Evolutionary conservation across 2,797 vertebrate genomes (phyloP), one percentile per base, ranked within the genome.

Genomic region (Arctocebus calabarensis): DNA sequence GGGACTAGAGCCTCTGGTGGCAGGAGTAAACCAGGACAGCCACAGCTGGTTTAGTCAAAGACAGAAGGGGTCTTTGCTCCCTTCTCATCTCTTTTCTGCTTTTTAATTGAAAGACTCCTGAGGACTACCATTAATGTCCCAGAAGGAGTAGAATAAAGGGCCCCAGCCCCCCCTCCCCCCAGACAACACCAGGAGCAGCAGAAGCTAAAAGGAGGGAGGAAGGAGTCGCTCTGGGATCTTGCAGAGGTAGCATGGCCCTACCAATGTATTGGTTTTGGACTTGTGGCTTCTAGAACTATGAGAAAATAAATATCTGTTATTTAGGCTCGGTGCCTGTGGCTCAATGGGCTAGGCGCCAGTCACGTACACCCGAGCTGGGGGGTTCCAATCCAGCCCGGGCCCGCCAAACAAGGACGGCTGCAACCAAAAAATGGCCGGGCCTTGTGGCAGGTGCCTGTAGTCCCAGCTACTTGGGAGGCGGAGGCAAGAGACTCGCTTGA

Each of bases 1-100:
- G 3, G 43, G 52, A 23, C 10, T 20, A 0, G 4, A 45, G 34
- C 25, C 20, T 25, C n/a, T 34, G 14, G 8, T 14, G 1, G 0
- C 23, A 23, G 25, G 52, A 32, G 20, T 16, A 52, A 64, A 22
- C 22, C 4, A 4, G 48, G 43, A 9, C 83, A 45, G 19, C n/a
- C 0, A n/a, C n/a, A n/a, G n/a, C 43, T 8, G 1, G 8, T 45
- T n/a, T n/a, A n/a, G n/a, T n/a, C n/a, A n/a, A n/a, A n/a, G n/a
- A n/a, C n/a, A n/a, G n/a, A n/a, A n/a, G n/a, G n/a, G n/a, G 2
- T 32, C 55, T 75, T 75, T 9, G 5, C 25, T 9, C 34, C 55
- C 57, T 25, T 45, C 19, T 19, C 29, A n/a, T 48, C 25, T 13
- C n/a, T 25, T 16, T 0, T 9, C 40, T 12, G 43, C 32, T 48